A percentile compares a stretch with the other conserved stretches of the same genome.
phyloP scores from a whole-genome alignment of 1,140 invertebrate genomes.

The Drosophila rufa region DNA sequence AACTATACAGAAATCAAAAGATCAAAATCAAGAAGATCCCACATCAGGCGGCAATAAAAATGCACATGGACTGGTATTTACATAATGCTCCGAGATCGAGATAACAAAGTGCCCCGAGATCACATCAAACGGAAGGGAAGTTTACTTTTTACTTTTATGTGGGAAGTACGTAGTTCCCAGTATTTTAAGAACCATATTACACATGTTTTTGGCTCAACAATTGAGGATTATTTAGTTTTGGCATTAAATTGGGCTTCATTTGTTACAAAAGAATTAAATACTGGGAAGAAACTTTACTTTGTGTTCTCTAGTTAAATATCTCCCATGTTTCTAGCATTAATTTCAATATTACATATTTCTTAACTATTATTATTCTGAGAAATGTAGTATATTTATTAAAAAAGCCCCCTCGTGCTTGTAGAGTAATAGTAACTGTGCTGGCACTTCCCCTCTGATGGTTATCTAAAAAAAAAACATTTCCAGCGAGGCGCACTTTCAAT shows the following conservation, averaged over 20 bases:
- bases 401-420: not conserved
- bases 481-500: constrained; percentile 59
- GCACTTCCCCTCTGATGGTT: constrained; percentile 6
- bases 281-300: not conserved
- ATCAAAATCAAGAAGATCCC: constrained; percentile 7
- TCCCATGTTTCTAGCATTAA: not conserved
- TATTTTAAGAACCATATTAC: not conserved
- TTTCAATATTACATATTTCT: not conserved
- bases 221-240: not conserved
- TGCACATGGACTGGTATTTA: constrained; percentile 13
- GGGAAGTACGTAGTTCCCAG: not conserved
- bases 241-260: not conserved
- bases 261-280: not conserved
- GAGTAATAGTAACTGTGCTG: not conserved
- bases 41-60: constrained; percentile 13
- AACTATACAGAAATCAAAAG: constrained; percentile 40
- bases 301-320: not conserved
- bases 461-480: constrained; percentile 3
- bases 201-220: not conserved
- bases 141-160: constrained; percentile 8
- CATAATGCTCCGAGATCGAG: not conserved
- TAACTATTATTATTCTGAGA: not conserved
- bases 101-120: not conserved
- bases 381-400: not conserved
- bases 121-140: constrained; percentile 13